Evolutionary conservation across 1,140 invertebrate species (phyloP), one percentile per base, ranked within the genome.

Genomic region (Atopsyche davidsoni): DNA sequence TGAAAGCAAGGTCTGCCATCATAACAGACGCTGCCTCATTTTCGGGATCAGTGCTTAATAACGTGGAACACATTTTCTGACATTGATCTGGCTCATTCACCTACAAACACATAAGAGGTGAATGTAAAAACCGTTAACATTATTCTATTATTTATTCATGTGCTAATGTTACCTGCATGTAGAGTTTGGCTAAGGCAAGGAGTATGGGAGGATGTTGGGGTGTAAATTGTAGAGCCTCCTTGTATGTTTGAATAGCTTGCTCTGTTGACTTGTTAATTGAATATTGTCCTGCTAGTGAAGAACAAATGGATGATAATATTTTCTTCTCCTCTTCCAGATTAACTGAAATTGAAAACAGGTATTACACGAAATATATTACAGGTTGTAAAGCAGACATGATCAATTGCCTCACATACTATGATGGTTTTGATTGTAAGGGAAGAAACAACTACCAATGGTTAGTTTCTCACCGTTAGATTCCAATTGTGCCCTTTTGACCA

Each of bases 1-100:
- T 75, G 64, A 97, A 96, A 47, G 93, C 90, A 22, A 98, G 74
- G 72, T 98, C 94, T 10, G 95, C 94, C 80, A 97, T 84, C 84
- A 98, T 92, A 52, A 97, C 83, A 2, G 87, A 89, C 2, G 93
- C 92, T 21, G 83, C 80, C 67, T 96, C 90, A 68, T 96, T 94
- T 55, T 93, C 87, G 16, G 84, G 82, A 63, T 96, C 91, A 3
- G 85, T 78, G 54, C 84, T 84, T 11, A 97, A 69, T 13, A 98
- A 73, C 4, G 84, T 79, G 28, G 84, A 78, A 63, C 92, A 95
- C 2, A 86, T 89, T 60, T 91, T 83, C 53, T 93, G 84, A 63
- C 93, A 96, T 40, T 83, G 78, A 53, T 94, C 88, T 43, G 84
- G 69, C 59, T 84, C 79, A 59, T 85, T 87, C 50, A 84, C 80